A percentile compares a stretch with the other conserved stretches of the same genome.
Evolutionary conservation across 2,797 vertebrate species (phyloP).

Genomic region (Sebastiscus albofasciatus): DNA sequence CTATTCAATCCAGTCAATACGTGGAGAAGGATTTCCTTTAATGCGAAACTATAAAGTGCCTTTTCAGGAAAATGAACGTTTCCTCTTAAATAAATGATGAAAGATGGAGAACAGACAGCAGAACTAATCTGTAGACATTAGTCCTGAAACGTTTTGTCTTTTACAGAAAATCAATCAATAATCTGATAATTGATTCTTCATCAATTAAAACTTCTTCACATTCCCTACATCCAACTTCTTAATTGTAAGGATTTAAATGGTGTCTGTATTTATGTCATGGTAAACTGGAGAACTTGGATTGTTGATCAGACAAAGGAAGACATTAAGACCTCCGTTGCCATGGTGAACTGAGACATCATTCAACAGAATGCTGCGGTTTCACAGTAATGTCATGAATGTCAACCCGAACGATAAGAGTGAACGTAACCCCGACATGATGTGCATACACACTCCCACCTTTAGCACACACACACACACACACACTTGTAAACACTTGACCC

Average conservation of each 20-base stretch:
- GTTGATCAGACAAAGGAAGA: not conserved
- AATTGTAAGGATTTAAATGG: not conserved
- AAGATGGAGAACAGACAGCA: not conserved
- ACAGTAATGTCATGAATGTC: not conserved
- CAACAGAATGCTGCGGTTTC: not conserved
- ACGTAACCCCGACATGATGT: not conserved
- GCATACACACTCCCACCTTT: not conserved
- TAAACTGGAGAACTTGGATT: too few species aligned
- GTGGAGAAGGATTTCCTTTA: conserved; percentile 28
- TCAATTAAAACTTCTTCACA: not conserved
- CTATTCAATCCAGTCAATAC: conserved; percentile 20
- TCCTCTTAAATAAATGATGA: not conserved
- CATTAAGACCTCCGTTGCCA: not conserved
- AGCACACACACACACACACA: not conserved
- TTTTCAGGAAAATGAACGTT: conserved; percentile 9
- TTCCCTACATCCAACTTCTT: not conserved
- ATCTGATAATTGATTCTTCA: not conserved
- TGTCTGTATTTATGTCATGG: not conserved
- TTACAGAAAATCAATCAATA: not conserved
- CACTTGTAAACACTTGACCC: not conserved
- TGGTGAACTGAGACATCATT: not conserved
- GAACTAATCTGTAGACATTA: not conserved
- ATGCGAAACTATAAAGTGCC: not conserved
- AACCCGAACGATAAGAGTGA: not conserved
- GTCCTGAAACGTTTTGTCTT: not conserved